phyloP scores from a whole-genome alignment of 2,888 invertebrate genomes.

The Nineta flava region DNA sequence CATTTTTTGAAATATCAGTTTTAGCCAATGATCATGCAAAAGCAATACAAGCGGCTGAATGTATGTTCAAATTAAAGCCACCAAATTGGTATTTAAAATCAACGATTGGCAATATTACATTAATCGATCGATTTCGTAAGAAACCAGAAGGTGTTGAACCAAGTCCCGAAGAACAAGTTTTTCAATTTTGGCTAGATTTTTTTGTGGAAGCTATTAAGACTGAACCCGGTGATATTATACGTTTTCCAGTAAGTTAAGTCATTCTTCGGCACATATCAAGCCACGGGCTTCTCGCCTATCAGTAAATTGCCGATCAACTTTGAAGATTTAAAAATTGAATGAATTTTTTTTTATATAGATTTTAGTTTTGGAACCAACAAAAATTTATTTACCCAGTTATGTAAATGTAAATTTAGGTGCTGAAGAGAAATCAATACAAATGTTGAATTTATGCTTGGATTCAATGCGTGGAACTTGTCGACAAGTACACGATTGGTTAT shows the following conservation, averaged over 20 bases:
- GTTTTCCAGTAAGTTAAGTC: constrained; percentile 67
- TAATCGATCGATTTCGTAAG: constrained; percentile 83
- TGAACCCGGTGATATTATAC: constrained; percentile 62
- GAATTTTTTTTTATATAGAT: constrained; percentile 33
- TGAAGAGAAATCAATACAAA: constrained; percentile 81
- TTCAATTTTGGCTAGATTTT: constrained; percentile 97
- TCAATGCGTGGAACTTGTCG: constrained; percentile 61
- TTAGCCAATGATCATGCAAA: constrained; percentile 93
- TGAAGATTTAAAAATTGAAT: constrained; percentile 10
- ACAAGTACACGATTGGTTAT: constrained; percentile 87
- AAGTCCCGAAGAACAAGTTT: constrained; percentile 72
- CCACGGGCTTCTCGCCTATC: too few species aligned
- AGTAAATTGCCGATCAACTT: too few species aligned
- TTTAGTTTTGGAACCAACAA: constrained; percentile 77
- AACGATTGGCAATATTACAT: constrained; percentile 87
- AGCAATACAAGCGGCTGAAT: constrained; percentile 91
- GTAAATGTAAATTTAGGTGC: constrained; percentile 90
- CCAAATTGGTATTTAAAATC: constrained; percentile 93
- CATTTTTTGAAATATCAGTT: constrained; percentile 96
- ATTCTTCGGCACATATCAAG: too few species aligned
- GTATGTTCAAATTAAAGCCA: constrained; percentile 81
- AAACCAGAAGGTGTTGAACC: constrained; percentile 53
- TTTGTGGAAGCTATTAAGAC: constrained; percentile 86
- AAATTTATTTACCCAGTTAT: constrained; percentile 88
- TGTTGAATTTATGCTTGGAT: constrained; percentile 70